Conservation (phyloP, 2,888 invertebrate genomes). For the Hydropsyche betteni region DNA sequence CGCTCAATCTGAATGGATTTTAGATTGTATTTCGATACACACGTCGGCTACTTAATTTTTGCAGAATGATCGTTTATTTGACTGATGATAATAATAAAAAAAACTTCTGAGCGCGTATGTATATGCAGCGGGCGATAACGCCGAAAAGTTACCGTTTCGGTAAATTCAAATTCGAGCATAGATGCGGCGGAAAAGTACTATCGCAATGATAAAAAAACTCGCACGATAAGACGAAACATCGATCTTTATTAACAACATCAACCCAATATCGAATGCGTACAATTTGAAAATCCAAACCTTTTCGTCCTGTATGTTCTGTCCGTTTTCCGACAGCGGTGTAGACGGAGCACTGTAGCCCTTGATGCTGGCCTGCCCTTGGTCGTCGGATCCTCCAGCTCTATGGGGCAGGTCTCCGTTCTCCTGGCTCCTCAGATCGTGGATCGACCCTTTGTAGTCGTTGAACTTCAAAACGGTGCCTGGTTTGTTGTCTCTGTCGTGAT, state of each 20-base stretch:
- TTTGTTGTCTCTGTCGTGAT: constrained; percentile 65
- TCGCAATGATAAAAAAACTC: too few relatives aligned
- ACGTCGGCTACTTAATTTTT: too few relatives aligned
- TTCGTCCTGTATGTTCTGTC: constrained; percentile 63
- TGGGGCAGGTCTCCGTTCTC: constrained; percentile 62
- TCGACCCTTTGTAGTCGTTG: constrained; percentile 63
- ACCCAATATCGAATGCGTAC: too few relatives aligned
- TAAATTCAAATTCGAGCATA: background rate
- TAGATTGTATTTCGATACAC: too few relatives aligned
- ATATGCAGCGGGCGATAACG: background rate
- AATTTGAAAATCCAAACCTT: constrained; percentile 57
- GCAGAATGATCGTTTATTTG: too few relatives aligned
- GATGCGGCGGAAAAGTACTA: background rate
- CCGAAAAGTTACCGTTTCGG: background rate
- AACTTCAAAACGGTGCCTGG: constrained; percentile 63
- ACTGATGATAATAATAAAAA: too few relatives aligned
- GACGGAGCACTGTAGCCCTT: constrained; percentile 67
- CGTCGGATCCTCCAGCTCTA: constrained; percentile 55
- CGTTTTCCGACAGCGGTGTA: constrained; percentile 65
- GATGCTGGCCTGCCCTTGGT: constrained; percentile 57
- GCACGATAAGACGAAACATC: too few relatives aligned
- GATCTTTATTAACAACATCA: too few relatives aligned
- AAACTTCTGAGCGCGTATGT: too few relatives aligned
- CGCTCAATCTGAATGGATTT: too few relatives aligned
- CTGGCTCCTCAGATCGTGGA: constrained; percentile 64